phyloP scores from a whole-genome alignment of 2,113 vertebrate species.

The Menidia beryllina region DNA sequence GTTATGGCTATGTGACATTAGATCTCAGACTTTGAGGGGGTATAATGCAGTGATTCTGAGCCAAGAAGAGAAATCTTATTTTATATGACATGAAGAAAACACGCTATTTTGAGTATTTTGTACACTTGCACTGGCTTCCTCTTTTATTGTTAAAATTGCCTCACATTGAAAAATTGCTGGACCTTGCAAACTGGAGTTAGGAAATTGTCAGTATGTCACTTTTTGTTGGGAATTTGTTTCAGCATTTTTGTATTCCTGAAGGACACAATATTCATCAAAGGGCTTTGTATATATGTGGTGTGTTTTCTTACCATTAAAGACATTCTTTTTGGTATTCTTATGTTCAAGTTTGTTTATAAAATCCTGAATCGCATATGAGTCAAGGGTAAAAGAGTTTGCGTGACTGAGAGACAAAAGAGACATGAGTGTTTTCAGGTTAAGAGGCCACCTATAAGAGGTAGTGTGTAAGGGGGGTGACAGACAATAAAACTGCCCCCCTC shows the following conservation, averaged over 20 bases:
- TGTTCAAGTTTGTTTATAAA: slow-evolving; percentile 62
- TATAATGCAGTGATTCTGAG: slow-evolving; percentile 48
- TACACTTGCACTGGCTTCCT: slow-evolving; percentile 71
- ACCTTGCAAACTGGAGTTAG: slow-evolving; percentile 72
- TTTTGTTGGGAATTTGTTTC: slow-evolving; percentile 23
- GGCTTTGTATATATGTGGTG: slow-evolving; percentile 69
- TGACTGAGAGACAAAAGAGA: slow-evolving; percentile 31
- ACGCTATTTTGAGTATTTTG: slow-evolving; percentile 53
- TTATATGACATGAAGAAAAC: slow-evolving; percentile 42
- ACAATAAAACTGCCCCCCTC: slow-evolving; percentile 63
- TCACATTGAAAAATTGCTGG: slow-evolving; percentile 57
- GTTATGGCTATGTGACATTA: slow-evolving; percentile 25
- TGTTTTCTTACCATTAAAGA: slow-evolving; percentile 44
- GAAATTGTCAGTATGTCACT: slow-evolving; percentile 32
- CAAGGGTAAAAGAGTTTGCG: slow-evolving; percentile 1
- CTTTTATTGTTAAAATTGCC: slow-evolving; percentile 26
- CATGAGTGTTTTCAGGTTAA: slow-evolving; percentile 49
- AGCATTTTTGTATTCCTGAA: slow-evolving; percentile 27
- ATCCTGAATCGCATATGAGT: slow-evolving; percentile 32
- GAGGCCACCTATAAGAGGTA: slow-evolving; percentile 60
- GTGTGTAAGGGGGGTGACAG: slow-evolving; percentile 30
- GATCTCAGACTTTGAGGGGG: slow-evolving; percentile 39
- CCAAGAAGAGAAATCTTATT: slow-evolving; percentile 43
- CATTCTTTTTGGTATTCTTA: slow-evolving; percentile 56
- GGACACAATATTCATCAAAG: slow-evolving; percentile 33